These are phyloP conservation scores for Etia nguti DNA, from an alignment of 2,113 vertebrate genomes.

Conservation along the genomic window DNA sequence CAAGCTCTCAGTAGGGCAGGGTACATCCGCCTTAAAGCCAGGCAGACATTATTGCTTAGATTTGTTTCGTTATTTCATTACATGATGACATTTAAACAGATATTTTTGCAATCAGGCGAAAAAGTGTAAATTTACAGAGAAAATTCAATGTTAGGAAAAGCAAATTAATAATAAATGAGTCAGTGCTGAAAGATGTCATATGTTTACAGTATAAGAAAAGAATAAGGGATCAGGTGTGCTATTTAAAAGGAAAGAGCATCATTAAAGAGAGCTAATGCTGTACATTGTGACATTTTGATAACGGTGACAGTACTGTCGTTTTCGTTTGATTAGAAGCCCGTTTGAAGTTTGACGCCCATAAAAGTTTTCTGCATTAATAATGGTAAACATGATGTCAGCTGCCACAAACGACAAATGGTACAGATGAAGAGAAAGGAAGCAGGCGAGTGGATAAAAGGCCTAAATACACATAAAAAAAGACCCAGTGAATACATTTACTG, in stretches of 20 bases:
- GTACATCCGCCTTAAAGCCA: background rate
- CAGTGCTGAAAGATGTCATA: background rate
- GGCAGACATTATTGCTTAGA: background rate
- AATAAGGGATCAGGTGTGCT: background rate
- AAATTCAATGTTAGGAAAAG: background rate
- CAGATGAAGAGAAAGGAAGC: background rate
- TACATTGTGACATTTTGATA: conserved; percentile 10
- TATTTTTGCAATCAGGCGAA: background rate
- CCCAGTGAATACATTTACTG: background rate
- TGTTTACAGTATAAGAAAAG: background rate
- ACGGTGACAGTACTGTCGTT: background rate
- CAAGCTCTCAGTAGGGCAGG: background rate
- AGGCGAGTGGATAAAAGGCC: background rate
- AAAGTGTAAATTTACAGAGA: background rate
- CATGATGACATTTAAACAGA: background rate
- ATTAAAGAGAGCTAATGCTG: background rate
- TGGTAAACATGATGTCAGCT: conserved; percentile 1
- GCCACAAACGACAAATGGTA: background rate
- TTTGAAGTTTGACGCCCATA: background rate
- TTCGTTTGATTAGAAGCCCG: background rate
- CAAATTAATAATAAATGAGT: background rate
- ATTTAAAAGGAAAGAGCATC: background rate
- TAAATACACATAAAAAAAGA: background rate
- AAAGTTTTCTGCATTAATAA: conserved; percentile 21
- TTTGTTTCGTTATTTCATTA: background rate